Evolutionary conservation across 2,888 invertebrate species (phyloP), one percentile per base, ranked within the genome.

Genomic region (Caradrina clavipalpis): DNA sequence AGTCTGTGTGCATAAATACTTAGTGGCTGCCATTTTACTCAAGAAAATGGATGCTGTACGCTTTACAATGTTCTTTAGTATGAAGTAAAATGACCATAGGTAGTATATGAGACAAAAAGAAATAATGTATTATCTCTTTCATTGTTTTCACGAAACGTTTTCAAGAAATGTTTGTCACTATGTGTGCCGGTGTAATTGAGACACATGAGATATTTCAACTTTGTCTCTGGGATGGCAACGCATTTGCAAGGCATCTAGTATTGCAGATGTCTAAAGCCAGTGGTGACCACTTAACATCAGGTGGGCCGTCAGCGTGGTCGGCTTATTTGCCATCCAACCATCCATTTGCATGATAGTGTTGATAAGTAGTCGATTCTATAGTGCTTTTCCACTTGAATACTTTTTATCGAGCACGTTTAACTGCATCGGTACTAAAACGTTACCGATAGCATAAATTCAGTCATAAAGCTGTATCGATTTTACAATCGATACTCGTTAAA

Each of bases 1-100:
- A 31, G 74, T 72, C 69, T 76, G 71, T 72, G 54, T 72, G 69
- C 64, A 66, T 68, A 67, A 64, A 66, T 69, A 65, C 56, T 78
- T 53, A 69, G 42, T 0, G 31, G 50, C 22, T 19, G 61, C 61
- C 57, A 76, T 72, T 57, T 69, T 39, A 45, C 47, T 64, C 47
- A 11, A 59, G 21, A 70, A 69, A 55, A 69, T 75, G 51, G 42
- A 61, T 35, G 69, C 26, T 57, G 42, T n/a, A 26, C 53, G 55
- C 39, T 42, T 62, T 75, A 69, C 61, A 61, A 61, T 10, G 39
- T 39, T 60, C 47, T 70, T 69, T 59, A 57, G 21, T 57, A 76
- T 35, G 1, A 60, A 64, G 35, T 57, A 1, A 39, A 51, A 39
- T 65, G 65, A 71, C 21, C 22, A 61, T 65, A 8, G 15, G n/a